Evolutionary conservation across 2,797 vertebrate species (phyloP).

Genomic region (Sebastes variabilis): DNA sequence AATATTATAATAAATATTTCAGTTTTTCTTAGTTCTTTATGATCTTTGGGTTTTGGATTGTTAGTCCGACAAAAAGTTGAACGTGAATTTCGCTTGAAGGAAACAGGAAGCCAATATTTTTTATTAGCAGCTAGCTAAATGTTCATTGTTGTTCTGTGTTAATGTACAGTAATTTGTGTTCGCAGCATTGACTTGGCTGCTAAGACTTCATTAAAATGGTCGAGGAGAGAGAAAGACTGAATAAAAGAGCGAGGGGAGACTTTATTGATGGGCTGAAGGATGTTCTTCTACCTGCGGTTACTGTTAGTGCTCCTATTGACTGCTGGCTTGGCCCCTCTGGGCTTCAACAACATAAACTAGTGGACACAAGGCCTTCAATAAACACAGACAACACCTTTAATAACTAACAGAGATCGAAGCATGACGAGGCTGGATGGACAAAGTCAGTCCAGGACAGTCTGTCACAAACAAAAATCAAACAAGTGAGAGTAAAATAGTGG

Average conservation of each 20-base stretch:
- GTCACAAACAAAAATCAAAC: neutral
- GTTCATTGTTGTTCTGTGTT: neutral
- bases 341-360: neutral
- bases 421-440: neutral
- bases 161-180: neutral
- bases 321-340: neutral
- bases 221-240: neutral
- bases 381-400: constrained; percentile 3
- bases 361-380: neutral
- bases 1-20: neutral
- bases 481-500: neutral
- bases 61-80: neutral
- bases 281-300: neutral
- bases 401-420: neutral
- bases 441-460: neutral
- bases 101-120: neutral
- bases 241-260: neutral
- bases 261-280: neutral
- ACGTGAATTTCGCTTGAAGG: neutral
- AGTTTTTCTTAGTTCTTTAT: neutral
- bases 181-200: neutral
- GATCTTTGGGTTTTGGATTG: neutral
- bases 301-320: neutral
- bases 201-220: neutral
- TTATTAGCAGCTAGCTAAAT: neutral